Conservation (phyloP, 2,113 vertebrate species). For the Myanophis thanlyinensis region DNA sequence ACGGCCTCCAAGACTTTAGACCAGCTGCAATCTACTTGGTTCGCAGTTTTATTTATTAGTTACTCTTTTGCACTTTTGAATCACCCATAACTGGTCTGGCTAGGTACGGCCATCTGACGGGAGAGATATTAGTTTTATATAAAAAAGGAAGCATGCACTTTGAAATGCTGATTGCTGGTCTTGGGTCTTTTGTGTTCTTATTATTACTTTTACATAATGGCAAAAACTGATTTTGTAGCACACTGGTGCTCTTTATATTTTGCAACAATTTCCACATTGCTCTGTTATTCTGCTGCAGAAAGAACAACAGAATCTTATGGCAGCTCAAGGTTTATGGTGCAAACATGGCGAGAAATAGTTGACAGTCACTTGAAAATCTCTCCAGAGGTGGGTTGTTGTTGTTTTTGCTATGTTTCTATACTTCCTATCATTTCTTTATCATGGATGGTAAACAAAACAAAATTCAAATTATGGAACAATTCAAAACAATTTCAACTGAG, state of each 20-base stretch:
- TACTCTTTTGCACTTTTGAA: not conserved
- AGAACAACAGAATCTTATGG: not conserved
- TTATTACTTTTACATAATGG: not conserved
- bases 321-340: not conserved
- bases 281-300: not conserved
- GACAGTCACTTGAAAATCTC: not conserved
- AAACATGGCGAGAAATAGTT: not conserved
- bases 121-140: not conserved
- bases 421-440: not conserved
- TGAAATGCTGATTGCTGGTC: not conserved
- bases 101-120: not conserved
- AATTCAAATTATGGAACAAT: not conserved
- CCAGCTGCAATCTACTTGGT: not conserved
- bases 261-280: not conserved
- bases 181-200: not conserved
- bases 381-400: not conserved
- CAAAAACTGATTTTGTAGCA: not conserved
- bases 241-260: not conserved
- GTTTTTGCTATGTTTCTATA: not conserved
- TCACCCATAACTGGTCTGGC: not conserved
- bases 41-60: too few species aligned
- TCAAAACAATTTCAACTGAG: not conserved
- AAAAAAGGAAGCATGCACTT: not conserved
- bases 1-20: not conserved
- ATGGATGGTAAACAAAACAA: not conserved